Evolutionary conservation across 2,797 vertebrate genomes (phyloP), one percentile per base, ranked within the genome.

Genomic region (Otus scops): DNA sequence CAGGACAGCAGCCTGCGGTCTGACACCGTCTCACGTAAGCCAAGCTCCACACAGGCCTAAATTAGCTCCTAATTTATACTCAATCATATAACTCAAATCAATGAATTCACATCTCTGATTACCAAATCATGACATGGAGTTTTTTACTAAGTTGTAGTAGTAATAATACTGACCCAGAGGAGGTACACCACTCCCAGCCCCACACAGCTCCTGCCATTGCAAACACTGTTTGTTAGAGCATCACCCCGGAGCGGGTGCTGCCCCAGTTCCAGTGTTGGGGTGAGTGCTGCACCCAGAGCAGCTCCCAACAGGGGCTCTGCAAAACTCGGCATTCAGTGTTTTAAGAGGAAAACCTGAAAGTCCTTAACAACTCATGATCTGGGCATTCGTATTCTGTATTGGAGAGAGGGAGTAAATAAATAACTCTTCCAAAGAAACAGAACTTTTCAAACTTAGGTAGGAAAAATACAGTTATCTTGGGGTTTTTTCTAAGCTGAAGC

Each of bases 401-500:
- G 39, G n/a, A 57, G 36, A 45, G 6, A 32, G 15, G 0, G 6
- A 50, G 19, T 6, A 60, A 78, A 56, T 11, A 91, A 56, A 50
- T 4, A 61, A 24, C 15, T 53, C 48, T 34, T 68, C 59, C 38
- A 69, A 27, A 39, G 27, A 32, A 71, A 17, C 0, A 41, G 48
- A 41, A 45, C 4, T 61, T 19, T 38, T 7, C 57, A 19, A 43
- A 39, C 13, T 2, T 3, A 8, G 11, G 38, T 34, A 32, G 65
- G 38, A 24, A 15, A 74, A 36, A 38, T 8, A 15, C 0, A 13
- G 7, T 11, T 32, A 1, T 5, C 6, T 9, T 6, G 0, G 12
- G 10, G 4, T 13, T 48, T 45, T 61, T 43, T 4, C 81, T 39
- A 1, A 10, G 23, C 47, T 28, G 27, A 53, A 27, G 16, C 67